A percentile compares a stretch with the other conserved stretches of the same genome.
phyloP scores from a whole-genome alignment of 2,797 vertebrate species.

The Pelobates cultripes region DNA sequence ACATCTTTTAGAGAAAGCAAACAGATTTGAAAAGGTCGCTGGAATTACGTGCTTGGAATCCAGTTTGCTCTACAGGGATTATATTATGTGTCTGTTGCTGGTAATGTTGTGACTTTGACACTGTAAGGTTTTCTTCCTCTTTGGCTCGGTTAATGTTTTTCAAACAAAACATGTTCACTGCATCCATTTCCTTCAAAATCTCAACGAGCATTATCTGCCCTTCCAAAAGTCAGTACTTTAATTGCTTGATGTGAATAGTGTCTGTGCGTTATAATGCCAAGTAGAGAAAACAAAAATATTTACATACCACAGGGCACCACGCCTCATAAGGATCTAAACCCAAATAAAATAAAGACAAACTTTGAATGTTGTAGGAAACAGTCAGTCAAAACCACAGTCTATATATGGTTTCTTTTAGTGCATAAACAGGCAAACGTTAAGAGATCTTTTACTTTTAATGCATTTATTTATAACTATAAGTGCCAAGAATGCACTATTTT shows the following conservation, averaged over 20 bases:
- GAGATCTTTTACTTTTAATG: not conserved
- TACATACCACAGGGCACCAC: not conserved
- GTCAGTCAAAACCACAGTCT: too few species aligned
- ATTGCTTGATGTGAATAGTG: not conserved
- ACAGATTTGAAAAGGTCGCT: constrained; percentile 32
- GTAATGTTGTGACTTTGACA: constrained; percentile 74
- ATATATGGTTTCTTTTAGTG: too few species aligned
- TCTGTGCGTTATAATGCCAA: not conserved
- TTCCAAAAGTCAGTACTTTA: constrained; percentile 36
- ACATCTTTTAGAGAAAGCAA: constrained; percentile 6
- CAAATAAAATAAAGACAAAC: not conserved
- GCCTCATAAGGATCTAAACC: not conserved
- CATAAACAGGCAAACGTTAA: not conserved
- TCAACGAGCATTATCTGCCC: constrained; percentile 48
- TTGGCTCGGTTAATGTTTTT: constrained; percentile 63
- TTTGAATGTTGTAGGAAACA: not conserved
- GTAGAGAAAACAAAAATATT: constrained; percentile 11
- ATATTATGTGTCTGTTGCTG: constrained; percentile 65
- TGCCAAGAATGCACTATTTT: not conserved
- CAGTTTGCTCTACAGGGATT: constrained; percentile 51
- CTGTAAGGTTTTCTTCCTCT: constrained; percentile 76
- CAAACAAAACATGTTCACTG: constrained; percentile 61
- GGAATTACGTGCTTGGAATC: constrained; percentile 57
- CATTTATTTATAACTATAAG: not conserved
- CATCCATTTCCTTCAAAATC: constrained; percentile 62